Conservation (phyloP, 2,113 vertebrate species). For the Motacilla tschutschensis region DNA sequence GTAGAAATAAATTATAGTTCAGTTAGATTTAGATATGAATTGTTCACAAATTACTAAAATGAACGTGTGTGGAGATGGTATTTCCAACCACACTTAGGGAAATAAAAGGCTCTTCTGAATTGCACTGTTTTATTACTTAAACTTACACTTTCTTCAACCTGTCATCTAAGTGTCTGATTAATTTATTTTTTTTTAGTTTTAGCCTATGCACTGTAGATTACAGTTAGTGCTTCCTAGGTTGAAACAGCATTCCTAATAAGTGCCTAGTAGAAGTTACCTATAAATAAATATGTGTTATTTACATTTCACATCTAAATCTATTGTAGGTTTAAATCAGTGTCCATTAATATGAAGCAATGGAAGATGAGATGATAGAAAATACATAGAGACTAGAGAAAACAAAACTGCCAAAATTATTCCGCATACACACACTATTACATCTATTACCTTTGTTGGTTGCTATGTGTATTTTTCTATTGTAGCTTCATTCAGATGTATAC, state of each 20-base stretch:
- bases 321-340: slow-evolving; percentile 40
- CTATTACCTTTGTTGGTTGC: slow-evolving; percentile 33
- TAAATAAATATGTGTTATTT: slow-evolving; percentile 28
- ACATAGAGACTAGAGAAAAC: slow-evolving; percentile 37
- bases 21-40: slow-evolving; percentile 45
- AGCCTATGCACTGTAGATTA: slow-evolving; percentile 10
- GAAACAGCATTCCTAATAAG: slow-evolving; percentile 13
- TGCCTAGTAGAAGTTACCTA: neutral
- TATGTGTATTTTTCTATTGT: slow-evolving; percentile 47
- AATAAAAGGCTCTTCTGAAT: slow-evolving; percentile 62
- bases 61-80: slow-evolving; percentile 25
- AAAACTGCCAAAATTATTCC: slow-evolving; percentile 37
- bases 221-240: slow-evolving; percentile 13
- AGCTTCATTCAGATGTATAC: slow-evolving; percentile 44
- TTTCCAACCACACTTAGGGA: slow-evolving; percentile 27
- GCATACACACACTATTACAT: slow-evolving; percentile 38
- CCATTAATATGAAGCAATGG: slow-evolving; percentile 61
- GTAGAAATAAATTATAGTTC: slow-evolving; percentile 12
- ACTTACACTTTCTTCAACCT: slow-evolving; percentile 25
- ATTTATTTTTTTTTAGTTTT: slow-evolving; percentile 55
- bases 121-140: slow-evolving; percentile 60
- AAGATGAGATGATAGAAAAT: slow-evolving; percentile 48
- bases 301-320: slow-evolving; percentile 33
- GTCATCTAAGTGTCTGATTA: slow-evolving; percentile 45
- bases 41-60: slow-evolving; percentile 20